phyloP scores from a whole-genome alignment of 2,797 vertebrate genomes.

The Ptychobarbus kaznakovi region DNA sequence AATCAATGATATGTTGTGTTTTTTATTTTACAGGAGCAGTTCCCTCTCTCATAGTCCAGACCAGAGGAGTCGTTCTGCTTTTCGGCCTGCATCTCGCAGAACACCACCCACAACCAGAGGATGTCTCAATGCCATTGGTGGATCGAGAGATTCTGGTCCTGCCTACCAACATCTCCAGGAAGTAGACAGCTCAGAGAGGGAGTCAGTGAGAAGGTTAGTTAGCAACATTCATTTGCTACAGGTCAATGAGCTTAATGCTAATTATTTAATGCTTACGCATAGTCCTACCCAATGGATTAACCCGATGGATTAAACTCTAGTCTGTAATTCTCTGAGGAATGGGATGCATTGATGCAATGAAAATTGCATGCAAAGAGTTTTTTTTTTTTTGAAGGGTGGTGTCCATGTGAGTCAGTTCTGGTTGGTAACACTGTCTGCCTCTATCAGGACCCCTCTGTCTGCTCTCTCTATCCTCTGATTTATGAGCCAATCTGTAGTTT shows the following conservation, averaged over 20 bases:
- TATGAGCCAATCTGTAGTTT: slow-evolving; percentile 32
- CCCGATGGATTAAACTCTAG: slow-evolving; percentile 9
- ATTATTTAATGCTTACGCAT: slow-evolving; percentile 12
- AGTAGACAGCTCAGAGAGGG: slow-evolving; percentile 72
- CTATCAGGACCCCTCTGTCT: not conserved
- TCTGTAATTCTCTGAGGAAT: not conserved
- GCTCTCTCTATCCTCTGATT: not conserved
- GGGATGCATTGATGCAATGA: slow-evolving; percentile 23
- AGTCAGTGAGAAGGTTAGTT: slow-evolving; percentile 72
- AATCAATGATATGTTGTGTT: not conserved
- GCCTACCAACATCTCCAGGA: slow-evolving; percentile 81
- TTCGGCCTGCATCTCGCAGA: slow-evolving; percentile 70
- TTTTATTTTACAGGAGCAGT: slow-evolving; percentile 61
- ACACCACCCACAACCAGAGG: slow-evolving; percentile 74
- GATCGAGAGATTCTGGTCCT: slow-evolving; percentile 75
- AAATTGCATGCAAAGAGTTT: not conserved
- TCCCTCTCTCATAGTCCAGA: slow-evolving; percentile 70
- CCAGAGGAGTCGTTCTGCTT: slow-evolving; percentile 63
- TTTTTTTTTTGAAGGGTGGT: not conserved
- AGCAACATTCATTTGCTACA: slow-evolving; percentile 21
- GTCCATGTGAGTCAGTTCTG: not conserved
- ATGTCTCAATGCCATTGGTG: slow-evolving; percentile 72
- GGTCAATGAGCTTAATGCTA: slow-evolving; percentile 23
- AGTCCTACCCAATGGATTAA: not conserved
- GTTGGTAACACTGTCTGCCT: not conserved